phyloP scores from a whole-genome alignment of 53 echinoderm and acorn worm species.

The Paelopatides confundens region DNA sequence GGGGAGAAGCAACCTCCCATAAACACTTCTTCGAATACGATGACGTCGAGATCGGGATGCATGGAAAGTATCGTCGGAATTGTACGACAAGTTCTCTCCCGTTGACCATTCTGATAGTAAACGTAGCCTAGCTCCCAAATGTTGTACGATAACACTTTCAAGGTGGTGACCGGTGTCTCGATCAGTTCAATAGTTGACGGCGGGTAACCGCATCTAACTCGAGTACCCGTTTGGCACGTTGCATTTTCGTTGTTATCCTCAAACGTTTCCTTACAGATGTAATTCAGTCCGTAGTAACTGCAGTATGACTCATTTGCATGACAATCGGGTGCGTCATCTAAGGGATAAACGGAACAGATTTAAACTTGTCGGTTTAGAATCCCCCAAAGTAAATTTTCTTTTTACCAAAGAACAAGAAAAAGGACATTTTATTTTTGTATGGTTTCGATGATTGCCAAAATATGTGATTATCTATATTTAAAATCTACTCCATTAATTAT shows the following conservation, averaged over 20 bases:
- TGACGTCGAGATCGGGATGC: conserved; percentile 85
- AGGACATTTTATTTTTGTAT: too few relatives aligned
- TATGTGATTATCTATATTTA: too few relatives aligned
- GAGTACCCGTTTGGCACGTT: conserved; percentile 56
- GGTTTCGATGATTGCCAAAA: too few relatives aligned
- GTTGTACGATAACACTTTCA: conserved; percentile 81
- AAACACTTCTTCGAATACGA: conserved; percentile 88
- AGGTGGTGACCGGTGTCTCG: conserved; percentile 70
- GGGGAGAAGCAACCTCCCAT: conserved; percentile 92
- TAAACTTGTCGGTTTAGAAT: too few relatives aligned
- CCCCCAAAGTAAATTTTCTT: too few relatives aligned
- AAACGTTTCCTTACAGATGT: conserved; percentile 67
- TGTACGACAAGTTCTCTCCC: conserved; percentile 88
- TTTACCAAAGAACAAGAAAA: not conserved
- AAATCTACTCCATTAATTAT: too few relatives aligned
- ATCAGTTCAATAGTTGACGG: conserved; percentile 56
- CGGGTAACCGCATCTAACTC: conserved; percentile 76
- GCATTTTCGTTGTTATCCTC: conserved; percentile 46
- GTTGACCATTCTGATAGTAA: conserved; percentile 80
- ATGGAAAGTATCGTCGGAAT: conserved; percentile 53
- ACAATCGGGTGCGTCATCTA: conserved; percentile 75
- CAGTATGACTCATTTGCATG: conserved; percentile 71
- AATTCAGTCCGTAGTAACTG: conserved; percentile 74
- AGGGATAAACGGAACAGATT: not conserved
- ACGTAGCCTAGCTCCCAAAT: conserved; percentile 82